phyloP scores from a whole-genome alignment of 1,140 invertebrate species.

The Drosophila nebulosa region DNA sequence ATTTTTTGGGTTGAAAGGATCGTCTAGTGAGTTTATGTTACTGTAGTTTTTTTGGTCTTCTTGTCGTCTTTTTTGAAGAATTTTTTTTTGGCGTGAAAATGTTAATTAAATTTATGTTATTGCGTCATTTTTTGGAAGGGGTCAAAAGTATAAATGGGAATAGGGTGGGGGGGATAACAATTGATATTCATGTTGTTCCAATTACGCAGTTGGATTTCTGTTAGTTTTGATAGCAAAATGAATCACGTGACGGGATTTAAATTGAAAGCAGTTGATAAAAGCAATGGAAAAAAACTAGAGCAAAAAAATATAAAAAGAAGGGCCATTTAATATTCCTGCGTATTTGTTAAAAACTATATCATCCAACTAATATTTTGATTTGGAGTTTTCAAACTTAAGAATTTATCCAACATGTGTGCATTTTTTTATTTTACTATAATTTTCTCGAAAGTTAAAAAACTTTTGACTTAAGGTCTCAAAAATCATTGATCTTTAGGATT shows the following conservation, averaged over 20 bases:
- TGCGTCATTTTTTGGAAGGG: conserved; percentile 52
- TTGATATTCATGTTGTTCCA: conserved; percentile 22
- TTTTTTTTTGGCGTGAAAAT: conserved; percentile 52
- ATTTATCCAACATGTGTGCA: no score
- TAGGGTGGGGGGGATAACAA: conserved; percentile 7
- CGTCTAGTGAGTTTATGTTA: conserved; percentile 43
- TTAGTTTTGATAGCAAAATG: conserved; percentile 6
- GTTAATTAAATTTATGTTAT: conserved; percentile 67
- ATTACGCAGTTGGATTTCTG: conserved; percentile 53
- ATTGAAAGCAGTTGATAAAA: not conserved
- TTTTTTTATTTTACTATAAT: no score
- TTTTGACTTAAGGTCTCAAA: no score
- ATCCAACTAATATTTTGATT: no score
- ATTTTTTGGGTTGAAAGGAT: conserved; percentile 32
- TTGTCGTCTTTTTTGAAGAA: conserved; percentile 8
- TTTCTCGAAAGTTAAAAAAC: no score
- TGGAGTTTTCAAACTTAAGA: no score
- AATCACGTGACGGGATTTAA: conserved; percentile 50
- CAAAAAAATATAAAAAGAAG: not conserved
- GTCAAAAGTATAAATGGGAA: no score
- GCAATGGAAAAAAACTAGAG: not conserved
- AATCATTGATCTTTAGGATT: no score
- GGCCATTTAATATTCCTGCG: not conserved
- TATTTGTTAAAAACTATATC: not conserved
- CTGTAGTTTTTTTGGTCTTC: conserved; percentile 35